Evolutionary conservation across 1,140 invertebrate genomes (phyloP).

Genomic region (Orussus abietinus): DNA sequence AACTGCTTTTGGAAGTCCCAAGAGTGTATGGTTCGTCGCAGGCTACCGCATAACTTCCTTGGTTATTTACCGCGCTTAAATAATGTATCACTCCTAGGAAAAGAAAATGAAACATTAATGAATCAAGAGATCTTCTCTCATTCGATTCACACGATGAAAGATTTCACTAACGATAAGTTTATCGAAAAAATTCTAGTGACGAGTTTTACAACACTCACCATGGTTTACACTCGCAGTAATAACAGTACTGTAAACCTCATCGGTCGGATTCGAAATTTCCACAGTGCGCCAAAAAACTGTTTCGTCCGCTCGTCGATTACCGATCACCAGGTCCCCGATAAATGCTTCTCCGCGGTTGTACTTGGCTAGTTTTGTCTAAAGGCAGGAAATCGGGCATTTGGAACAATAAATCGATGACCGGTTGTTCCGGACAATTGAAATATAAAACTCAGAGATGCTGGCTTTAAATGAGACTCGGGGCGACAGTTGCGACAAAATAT

Average conservation of each 20-base stretch:
- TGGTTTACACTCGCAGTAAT: constrained; percentile 24
- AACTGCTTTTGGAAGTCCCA: constrained; percentile 30
- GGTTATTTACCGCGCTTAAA: constrained; percentile 32
- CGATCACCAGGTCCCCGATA: constrained; percentile 38
- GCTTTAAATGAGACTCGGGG: too few relatives aligned
- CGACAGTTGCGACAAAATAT: constrained; percentile 9
- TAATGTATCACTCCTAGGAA: constrained; percentile 39
- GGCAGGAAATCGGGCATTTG: too few relatives aligned
- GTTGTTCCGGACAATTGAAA: too few relatives aligned
- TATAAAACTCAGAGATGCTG: too few relatives aligned
- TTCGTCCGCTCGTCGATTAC: constrained; percentile 35
- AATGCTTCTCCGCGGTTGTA: constrained; percentile 26
- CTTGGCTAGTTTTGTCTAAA: constrained; percentile 13
- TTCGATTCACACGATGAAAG: background rate
- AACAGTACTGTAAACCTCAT: constrained; percentile 21
- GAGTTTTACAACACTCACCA: constrained; percentile 26
- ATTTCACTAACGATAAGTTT: background rate
- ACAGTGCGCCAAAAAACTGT: constrained; percentile 35
- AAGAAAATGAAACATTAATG: constrained; percentile 7
- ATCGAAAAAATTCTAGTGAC: background rate
- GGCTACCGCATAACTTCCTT: constrained; percentile 38
- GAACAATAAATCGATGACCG: too few relatives aligned
- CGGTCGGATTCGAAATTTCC: constrained; percentile 35
- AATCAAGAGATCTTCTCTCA: background rate
- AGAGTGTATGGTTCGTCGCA: constrained; percentile 37